These are phyloP conservation scores for Axinella damicornis DNA, from an alignment of 37 sponge, comb jelly and placozoan genomes.

Conservation along the genomic window DNA sequence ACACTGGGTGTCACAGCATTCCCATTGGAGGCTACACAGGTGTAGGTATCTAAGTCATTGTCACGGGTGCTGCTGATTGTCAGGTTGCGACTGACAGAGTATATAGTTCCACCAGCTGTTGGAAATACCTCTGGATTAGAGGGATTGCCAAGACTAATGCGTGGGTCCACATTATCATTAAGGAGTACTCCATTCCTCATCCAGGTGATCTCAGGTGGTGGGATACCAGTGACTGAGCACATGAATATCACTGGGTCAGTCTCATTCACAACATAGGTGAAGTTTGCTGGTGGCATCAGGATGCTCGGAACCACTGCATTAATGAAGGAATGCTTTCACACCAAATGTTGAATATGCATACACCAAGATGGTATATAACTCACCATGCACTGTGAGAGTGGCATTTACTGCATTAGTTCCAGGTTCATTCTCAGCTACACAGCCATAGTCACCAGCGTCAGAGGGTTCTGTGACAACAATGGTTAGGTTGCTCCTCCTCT, in stretches of 20 bases:
- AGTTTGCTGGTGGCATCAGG: too few relatives aligned
- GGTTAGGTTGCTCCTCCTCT: conserved; percentile 27
- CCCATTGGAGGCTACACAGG: conserved; percentile 41
- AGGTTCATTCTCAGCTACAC: conserved; percentile 57
- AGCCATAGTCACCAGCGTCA: conserved; percentile 53
- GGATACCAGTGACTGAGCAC: conserved; percentile 57
- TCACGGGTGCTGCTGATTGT: conserved; percentile 2
- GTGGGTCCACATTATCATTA: not conserved
- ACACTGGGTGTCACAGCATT: not conserved
- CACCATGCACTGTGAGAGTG: too few relatives aligned
- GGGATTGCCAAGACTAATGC: not conserved
- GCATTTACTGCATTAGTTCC: conserved; percentile 6
- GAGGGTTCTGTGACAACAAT: conserved; percentile 1
- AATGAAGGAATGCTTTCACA: too few relatives aligned
- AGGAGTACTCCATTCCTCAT: not conserved
- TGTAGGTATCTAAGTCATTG: not conserved
- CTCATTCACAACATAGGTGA: conserved; percentile 23
- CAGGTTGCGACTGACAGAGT: conserved; percentile 35
- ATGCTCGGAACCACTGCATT: too few relatives aligned
- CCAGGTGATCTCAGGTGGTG: conserved; percentile 49
- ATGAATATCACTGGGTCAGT: conserved; percentile 19
- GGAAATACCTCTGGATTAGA: not conserved
- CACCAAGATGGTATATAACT: too few relatives aligned
- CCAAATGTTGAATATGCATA: too few relatives aligned
- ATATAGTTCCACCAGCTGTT: not conserved